Percentiles rank a stretch among this genome's conserved stretches.
Conservation (phyloP, 1,140 invertebrate species). For the Pristionchus pacificus region DNA sequence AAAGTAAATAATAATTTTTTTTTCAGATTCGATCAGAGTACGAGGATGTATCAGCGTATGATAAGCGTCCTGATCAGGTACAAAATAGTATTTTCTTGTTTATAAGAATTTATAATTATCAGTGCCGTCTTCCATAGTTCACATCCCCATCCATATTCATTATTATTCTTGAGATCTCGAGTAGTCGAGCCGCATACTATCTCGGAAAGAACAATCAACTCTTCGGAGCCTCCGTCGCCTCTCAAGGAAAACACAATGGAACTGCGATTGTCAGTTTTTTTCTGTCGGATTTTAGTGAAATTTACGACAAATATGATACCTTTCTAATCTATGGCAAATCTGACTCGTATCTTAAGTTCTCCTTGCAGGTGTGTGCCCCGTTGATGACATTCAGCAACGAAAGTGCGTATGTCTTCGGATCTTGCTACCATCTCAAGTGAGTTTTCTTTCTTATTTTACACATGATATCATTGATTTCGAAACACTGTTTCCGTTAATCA, state of each 20-base stretch:
- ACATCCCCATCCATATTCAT: too few relatives aligned
- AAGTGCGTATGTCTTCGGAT: slow-evolving; percentile 24
- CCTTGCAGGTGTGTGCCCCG: slow-evolving; percentile 30
- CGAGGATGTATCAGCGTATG: slow-evolving; percentile 17
- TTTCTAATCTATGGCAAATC: too few relatives aligned
- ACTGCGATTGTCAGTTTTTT: slow-evolving; percentile 21
- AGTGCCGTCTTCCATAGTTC: too few relatives aligned
- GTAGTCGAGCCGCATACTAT: slow-evolving; percentile 11
- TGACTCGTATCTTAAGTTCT: too few relatives aligned
- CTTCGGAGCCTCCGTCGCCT: slow-evolving; percentile 20
- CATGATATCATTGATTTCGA: too few relatives aligned
- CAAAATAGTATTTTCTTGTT: too few relatives aligned
- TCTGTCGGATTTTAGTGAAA: too few relatives aligned
- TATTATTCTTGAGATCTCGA: too few relatives aligned
- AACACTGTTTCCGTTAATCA: too few relatives aligned
- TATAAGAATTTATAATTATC: too few relatives aligned
- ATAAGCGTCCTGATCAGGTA: slow-evolving; percentile 12
- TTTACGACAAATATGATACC: background rate
- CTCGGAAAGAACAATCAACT: slow-evolving; percentile 26
- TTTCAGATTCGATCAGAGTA: slow-evolving; percentile 23
- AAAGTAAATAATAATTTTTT: background rate
- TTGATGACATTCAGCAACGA: slow-evolving; percentile 28
- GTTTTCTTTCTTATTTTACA: too few relatives aligned
- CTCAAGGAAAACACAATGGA: slow-evolving; percentile 22
- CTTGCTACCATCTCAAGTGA: slow-evolving; percentile 27